These are phyloP conservation scores for Acipenser oxyrinchus DNA, from an alignment of 2,797 vertebrate genomes.

Conservation along the genomic window DNA sequence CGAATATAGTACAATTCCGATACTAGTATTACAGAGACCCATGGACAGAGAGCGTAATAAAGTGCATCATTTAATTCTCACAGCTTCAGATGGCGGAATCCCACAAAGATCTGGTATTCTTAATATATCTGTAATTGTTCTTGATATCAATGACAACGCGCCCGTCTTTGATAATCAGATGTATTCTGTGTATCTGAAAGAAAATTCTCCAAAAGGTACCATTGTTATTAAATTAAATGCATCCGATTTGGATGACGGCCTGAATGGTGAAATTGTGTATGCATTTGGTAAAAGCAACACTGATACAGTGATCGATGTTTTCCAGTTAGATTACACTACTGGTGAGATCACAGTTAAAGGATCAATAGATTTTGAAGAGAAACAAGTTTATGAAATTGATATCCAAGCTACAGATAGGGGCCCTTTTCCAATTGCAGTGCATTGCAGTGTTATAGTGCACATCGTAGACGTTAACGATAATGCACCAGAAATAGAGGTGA, in stretches of 20 bases:
- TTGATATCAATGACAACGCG: conserved; percentile 35
- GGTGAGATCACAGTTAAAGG: conserved; percentile 40
- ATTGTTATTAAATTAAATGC: neutral
- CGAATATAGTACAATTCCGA: conserved; percentile 33
- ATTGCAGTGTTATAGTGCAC: conserved; percentile 34
- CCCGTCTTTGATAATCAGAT: conserved; percentile 29
- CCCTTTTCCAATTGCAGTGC: conserved; percentile 20
- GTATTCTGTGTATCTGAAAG: neutral
- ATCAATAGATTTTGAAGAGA: conserved; percentile 40
- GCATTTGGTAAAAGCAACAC: conserved; percentile 19
- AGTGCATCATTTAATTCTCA: conserved; percentile 35
- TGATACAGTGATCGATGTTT: neutral
- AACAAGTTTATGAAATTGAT: conserved; percentile 34
- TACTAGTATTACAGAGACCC: conserved; percentile 39
- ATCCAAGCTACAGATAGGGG: conserved; percentile 44
- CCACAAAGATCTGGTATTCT: conserved; percentile 2
- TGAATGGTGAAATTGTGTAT: conserved; percentile 28
- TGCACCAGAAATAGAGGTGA: conserved; percentile 28
- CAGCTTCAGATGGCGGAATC: conserved; percentile 37
- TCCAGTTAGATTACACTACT: conserved; percentile 24
- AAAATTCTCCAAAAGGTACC: conserved; percentile 4
- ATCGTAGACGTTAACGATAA: conserved; percentile 11
- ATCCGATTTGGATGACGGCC: conserved; percentile 15
- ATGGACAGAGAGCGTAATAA: conserved; percentile 43
- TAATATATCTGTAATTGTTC: conserved; percentile 4